Evolutionary conservation across 1,140 invertebrate species (phyloP).

Genomic region (Notospermus geniculatus): DNA sequence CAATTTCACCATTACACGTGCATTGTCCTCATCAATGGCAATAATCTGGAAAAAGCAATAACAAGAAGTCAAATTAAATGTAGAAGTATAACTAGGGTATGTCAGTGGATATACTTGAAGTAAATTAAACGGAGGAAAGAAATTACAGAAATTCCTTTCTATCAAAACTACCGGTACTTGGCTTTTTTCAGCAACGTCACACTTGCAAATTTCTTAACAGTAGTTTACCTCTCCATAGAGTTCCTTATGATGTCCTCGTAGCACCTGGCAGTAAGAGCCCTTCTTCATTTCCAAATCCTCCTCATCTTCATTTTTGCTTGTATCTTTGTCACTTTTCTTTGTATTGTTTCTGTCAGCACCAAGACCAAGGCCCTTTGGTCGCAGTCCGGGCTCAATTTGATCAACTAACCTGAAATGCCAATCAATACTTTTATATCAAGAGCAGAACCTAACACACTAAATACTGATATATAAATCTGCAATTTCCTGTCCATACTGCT

Average conservation of each 20-base stretch:
- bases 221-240: slow-evolving; percentile 73
- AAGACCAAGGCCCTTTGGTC: slow-evolving; percentile 88
- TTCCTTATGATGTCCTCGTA: slow-evolving; percentile 63
- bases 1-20: slow-evolving; percentile 76
- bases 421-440: no score
- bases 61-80: background rate
- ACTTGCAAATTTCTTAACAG: background rate
- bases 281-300: slow-evolving; percentile 35
- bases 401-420: slow-evolving; percentile 60
- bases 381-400: slow-evolving; percentile 62
- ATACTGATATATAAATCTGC: no score
- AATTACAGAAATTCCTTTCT: no score
- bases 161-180: no score
- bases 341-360: slow-evolving; percentile 66
- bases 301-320: slow-evolving; percentile 29
- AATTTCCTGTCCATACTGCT: background rate
- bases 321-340: slow-evolving; percentile 8
- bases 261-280: slow-evolving; percentile 43
- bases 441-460: no score
- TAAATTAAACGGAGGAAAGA: no score
- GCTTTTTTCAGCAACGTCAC: no score
- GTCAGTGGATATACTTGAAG: no score
- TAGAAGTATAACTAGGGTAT: no score
- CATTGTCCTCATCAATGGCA: slow-evolving; percentile 81
- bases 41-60: slow-evolving; percentile 63